Base-by-base conservation (phyloP, 2,888 invertebrate species). In the Hylaea fasciaria region DNA sequence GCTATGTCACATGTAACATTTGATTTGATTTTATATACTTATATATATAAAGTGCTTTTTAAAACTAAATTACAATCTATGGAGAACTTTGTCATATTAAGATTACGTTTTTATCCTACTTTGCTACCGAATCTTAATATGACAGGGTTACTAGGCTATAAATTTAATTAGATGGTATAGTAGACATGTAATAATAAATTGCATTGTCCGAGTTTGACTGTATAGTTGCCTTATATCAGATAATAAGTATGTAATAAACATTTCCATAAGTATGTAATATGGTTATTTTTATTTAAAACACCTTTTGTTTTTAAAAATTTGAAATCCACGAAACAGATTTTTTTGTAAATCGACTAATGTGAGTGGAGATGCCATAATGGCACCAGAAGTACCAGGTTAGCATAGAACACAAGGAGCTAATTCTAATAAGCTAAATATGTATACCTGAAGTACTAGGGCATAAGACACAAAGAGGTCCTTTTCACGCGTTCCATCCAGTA, bases 171-270 rank as follows among this genome's bases (percentile, higher is more conserved):
- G 55, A 40, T 10, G 14, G 45, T 51, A 52, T 51, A 52, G 37
- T 58, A 22, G 37, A 58, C 43, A 35, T 41, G 41, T 35, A n/a
- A 32, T 52, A 22, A 14, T 13, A 8, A 44, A 35, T 50, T 45
- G 57, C 57, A 57, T 45, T 22, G 53, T 49, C 57, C 44, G 16
- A 57, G 49, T 35, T 44, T 56, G 56, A 62, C 61, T 62, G 61
- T 47, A 62, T 56, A 60, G 50, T 56, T 54, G 64, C 62, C 63
- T 68, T 63, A 66, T 57, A 63, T 65, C 46, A 62, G 59, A 57
- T 44, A 51, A 58, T 80, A 88, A 87, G 84, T 78, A 88, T 88
- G 87, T 88, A 89, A 87, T 89, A 89, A 73, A 71, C 45, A 57
- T 73, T 62, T 46, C 62, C 49, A 62, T 48, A 17, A 28, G 13